Conservation (phyloP, 2,113 vertebrate species). For the Coptodon rendalli region DNA sequence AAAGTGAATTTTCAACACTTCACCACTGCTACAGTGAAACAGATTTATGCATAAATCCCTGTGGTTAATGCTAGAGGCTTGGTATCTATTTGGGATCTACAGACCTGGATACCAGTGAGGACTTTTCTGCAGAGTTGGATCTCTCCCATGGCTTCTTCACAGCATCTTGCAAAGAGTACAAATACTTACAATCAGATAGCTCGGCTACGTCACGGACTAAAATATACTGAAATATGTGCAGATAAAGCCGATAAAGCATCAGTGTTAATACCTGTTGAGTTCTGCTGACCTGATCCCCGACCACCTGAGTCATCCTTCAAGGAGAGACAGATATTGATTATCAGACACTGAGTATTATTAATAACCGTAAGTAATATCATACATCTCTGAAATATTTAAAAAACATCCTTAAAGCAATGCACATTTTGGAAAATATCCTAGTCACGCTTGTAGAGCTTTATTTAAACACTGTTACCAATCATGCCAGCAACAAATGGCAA, state of each 20-base stretch:
- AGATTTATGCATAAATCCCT: neutral
- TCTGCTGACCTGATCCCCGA: slow-evolving; percentile 80
- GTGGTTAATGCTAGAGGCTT: neutral
- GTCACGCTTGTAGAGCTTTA: neutral
- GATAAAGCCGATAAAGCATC: neutral
- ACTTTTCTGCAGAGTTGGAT: slow-evolving; percentile 94
- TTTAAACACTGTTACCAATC: neutral
- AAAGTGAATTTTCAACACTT: neutral
- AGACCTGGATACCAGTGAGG: slow-evolving; percentile 91
- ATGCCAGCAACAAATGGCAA: neutral
- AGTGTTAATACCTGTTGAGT: slow-evolving; percentile 77
- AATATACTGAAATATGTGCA: neutral
- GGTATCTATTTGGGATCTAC: slow-evolving; percentile 16
- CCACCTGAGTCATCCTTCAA: slow-evolving; percentile 87
- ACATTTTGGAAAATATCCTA: neutral
- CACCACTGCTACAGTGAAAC: neutral
- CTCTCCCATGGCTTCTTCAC: slow-evolving; percentile 96
- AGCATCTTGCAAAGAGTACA: slow-evolving; percentile 71
- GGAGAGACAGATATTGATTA: neutral
- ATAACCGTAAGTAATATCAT: neutral
- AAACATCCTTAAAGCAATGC: neutral
- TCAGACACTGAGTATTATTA: neutral
- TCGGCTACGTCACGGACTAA: neutral
- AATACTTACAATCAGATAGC: neutral
- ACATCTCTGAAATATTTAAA: neutral